Percentiles rank a stretch among this genome's conserved stretches.
These are phyloP conservation scores for Urocyon cinereoargenteus DNA, from an alignment of 2,797 vertebrate species.

Conservation along the genomic window DNA sequence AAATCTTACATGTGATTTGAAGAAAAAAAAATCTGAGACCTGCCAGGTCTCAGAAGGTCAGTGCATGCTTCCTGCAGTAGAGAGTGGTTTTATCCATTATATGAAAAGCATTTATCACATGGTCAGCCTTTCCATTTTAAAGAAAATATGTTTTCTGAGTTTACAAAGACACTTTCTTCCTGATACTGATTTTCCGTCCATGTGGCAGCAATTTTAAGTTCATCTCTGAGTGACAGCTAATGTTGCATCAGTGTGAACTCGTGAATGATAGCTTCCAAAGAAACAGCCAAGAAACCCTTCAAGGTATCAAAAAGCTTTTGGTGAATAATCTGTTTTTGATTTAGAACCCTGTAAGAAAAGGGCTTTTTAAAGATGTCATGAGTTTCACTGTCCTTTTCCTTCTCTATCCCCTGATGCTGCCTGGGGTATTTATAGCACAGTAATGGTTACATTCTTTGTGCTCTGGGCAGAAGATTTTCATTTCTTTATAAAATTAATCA, in stretches of 20 bases:
- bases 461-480: constrained; percentile 50
- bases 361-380: constrained; percentile 69
- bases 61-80: not conserved
- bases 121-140: constrained; percentile 75
- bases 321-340: constrained; percentile 82
- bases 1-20: constrained; percentile 9
- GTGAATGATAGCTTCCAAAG: constrained; percentile 75
- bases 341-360: constrained; percentile 67
- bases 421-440: constrained; percentile 62
- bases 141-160: constrained; percentile 78
- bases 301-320: constrained; percentile 78
- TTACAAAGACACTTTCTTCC: constrained; percentile 76
- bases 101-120: constrained; percentile 68
- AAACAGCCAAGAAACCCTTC: constrained; percentile 77
- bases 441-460: constrained; percentile 62
- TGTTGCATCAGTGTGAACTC: constrained; percentile 60
- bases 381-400: constrained; percentile 53
- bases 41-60: not conserved
- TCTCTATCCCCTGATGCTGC: not conserved
- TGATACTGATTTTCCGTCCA: constrained; percentile 71
- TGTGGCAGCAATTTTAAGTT: constrained; percentile 75
- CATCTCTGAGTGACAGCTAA: constrained; percentile 77
- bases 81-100: constrained; percentile 55
- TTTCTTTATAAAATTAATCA: constrained; percentile 69
- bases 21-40: not conserved